Evolutionary conservation across 2,888 invertebrate genomes (phyloP).

Genomic region (Dasysyrphus tricinctus): DNA sequence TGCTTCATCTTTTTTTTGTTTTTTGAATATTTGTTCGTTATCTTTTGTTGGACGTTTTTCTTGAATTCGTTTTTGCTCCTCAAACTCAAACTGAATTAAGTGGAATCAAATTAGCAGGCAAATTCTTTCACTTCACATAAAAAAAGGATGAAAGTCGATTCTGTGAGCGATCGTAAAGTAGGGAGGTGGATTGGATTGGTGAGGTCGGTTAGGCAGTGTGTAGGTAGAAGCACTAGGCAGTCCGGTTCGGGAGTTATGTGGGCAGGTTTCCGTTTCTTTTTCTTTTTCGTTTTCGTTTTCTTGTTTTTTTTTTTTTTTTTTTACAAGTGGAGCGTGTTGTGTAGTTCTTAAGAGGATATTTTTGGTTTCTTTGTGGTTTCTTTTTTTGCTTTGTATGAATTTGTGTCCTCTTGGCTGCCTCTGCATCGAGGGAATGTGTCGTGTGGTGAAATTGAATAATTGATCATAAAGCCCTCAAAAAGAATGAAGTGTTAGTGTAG

Average conservation of each 20-base stretch:
- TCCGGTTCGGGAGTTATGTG: constrained; percentile 69
- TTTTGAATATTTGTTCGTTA: constrained; percentile 26
- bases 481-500: neutral
- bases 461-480: constrained; percentile 6
- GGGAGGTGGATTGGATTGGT: neutral
- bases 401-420: neutral
- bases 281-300: constrained; percentile 18
- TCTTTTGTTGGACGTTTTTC: constrained; percentile 15
- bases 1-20: neutral
- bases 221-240: constrained; percentile 13
- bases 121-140: constrained; percentile 33
- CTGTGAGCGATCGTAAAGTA: constrained; percentile 9
- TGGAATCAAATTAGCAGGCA: constrained; percentile 52
- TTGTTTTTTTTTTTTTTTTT: constrained; percentile 13
- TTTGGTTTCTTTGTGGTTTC: neutral
- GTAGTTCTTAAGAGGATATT: neutral
- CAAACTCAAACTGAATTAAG: constrained; percentile 29
- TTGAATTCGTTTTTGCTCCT: constrained; percentile 19
- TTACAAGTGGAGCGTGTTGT: neutral
- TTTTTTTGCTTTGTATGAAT: neutral
- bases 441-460: constrained; percentile 13
- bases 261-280: constrained; percentile 58
- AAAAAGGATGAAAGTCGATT: constrained; percentile 34
- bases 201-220: constrained; percentile 24
- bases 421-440: neutral